phyloP scores from a whole-genome alignment of 2,797 vertebrate species.

The Spatula versicolor region DNA sequence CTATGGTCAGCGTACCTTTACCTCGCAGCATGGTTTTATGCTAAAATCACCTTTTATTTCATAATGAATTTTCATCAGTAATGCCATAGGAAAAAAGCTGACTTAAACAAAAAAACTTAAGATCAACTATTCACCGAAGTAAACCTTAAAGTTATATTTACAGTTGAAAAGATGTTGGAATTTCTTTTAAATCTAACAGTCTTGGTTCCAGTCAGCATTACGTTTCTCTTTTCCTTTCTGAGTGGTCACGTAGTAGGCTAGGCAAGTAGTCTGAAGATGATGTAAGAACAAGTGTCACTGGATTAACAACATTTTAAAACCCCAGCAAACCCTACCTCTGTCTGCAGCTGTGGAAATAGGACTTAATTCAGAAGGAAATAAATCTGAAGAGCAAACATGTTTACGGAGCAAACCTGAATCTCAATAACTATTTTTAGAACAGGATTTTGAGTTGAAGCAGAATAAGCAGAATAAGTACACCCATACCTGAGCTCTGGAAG shows the following conservation, averaged over 20 bases:
- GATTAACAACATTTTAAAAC: background rate
- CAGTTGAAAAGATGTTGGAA: background rate
- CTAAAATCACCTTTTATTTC: background rate
- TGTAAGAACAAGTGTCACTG: background rate
- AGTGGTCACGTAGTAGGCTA: background rate
- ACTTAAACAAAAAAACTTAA: background rate
- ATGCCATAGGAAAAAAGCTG: background rate
- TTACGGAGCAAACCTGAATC: background rate
- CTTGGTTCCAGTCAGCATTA: background rate
- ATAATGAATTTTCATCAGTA: background rate
- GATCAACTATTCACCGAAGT: background rate
- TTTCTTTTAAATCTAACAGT: background rate
- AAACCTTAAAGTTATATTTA: background rate
- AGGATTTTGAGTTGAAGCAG: background rate
- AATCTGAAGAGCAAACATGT: background rate
- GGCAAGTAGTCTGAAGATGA: background rate
- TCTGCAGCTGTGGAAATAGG: background rate
- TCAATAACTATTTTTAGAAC: background rate
- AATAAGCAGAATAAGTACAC: too few species aligned
- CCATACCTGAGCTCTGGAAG: background rate
- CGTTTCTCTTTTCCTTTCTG: background rate
- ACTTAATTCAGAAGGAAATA: background rate
- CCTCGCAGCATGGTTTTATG: background rate
- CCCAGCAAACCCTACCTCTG: background rate
- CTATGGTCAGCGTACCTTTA: background rate